Evolutionary conservation across 2,797 vertebrate species (phyloP).

Genomic region (Schizopygopsis pylzovi): DNA sequence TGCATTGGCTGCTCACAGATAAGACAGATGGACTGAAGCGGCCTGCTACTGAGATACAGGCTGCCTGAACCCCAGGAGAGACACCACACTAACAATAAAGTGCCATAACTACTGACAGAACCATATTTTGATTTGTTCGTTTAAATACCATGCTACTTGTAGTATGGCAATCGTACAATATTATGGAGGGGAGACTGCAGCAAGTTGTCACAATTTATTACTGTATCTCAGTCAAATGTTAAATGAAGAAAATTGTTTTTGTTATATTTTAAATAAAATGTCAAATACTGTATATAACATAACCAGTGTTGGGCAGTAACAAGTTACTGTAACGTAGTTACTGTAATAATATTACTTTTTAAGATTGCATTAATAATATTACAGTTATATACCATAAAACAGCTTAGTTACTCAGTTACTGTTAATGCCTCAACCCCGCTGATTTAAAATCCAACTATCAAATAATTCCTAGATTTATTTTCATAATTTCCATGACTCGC

Average conservation of each 20-base stretch:
- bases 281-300: not conserved
- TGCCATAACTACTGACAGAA: not conserved
- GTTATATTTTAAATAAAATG: not conserved
- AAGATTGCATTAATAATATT: too few relatives aligned
- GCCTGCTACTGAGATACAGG: slow-evolving; percentile 56
- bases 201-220: not conserved
- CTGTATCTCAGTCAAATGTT: not conserved
- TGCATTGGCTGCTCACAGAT: slow-evolving; percentile 47
- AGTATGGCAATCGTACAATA: not conserved
- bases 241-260: too few relatives aligned
- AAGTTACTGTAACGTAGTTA: too few relatives aligned
- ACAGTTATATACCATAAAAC: too few relatives aligned
- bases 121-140: not conserved
- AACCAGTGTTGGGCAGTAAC: too few relatives aligned
- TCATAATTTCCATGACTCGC: too few relatives aligned
- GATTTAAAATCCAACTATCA: too few relatives aligned
- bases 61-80: slow-evolving; percentile 59
- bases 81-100: slow-evolving; percentile 20
- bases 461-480: too few relatives aligned
- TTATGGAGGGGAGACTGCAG: not conserved
- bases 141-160: not conserved
- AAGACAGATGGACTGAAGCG: slow-evolving; percentile 59
- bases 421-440: too few relatives aligned
- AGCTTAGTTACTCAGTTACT: too few relatives aligned
- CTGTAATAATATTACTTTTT: too few relatives aligned